Conservation (phyloP, 2,797 vertebrate genomes). For the Sebastes jordani region DNA sequence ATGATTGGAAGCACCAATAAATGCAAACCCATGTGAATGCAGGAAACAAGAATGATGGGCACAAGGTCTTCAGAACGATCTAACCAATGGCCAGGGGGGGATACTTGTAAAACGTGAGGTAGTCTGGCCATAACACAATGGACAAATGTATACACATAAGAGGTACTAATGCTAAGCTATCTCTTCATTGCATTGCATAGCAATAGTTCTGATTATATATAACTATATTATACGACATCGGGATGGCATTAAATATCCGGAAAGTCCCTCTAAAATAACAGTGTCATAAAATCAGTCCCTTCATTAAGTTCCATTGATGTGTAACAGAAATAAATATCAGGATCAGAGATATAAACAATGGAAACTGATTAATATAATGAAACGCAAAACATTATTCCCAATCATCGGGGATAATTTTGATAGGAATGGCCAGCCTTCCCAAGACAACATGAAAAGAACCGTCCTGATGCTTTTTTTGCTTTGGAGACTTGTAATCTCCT, state of each 20-base stretch:
- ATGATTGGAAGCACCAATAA: not conserved
- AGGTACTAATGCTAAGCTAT: conserved; percentile 25
- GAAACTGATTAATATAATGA: not conserved
- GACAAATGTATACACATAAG: conserved; percentile 22
- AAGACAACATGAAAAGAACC: conserved; percentile 79
- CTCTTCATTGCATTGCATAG: conserved; percentile 61
- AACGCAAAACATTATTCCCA: conserved; percentile 18
- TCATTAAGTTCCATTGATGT: conserved; percentile 53
- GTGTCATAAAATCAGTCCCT: conserved; percentile 51
- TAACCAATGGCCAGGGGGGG: not conserved
- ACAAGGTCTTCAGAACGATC: not conserved
- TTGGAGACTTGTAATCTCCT: conserved; percentile 46
- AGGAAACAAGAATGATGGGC: not conserved
- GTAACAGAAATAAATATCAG: conserved; percentile 37
- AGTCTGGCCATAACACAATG: conserved; percentile 51
- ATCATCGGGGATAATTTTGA: conserved; percentile 81
- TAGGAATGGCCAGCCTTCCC: conserved; percentile 82
- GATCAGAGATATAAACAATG: not conserved
- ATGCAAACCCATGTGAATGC: not conserved
- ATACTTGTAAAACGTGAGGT: conserved; percentile 62
- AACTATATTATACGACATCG: not conserved
- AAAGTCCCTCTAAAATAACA: conserved; percentile 8
- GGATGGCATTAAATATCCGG: conserved; percentile 3
- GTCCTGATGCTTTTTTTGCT: conserved; percentile 45
- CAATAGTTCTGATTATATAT: conserved; percentile 26